Evolutionary conservation across 2,113 vertebrate species (phyloP).

Genomic region (Salvelinus sp.): DNA sequence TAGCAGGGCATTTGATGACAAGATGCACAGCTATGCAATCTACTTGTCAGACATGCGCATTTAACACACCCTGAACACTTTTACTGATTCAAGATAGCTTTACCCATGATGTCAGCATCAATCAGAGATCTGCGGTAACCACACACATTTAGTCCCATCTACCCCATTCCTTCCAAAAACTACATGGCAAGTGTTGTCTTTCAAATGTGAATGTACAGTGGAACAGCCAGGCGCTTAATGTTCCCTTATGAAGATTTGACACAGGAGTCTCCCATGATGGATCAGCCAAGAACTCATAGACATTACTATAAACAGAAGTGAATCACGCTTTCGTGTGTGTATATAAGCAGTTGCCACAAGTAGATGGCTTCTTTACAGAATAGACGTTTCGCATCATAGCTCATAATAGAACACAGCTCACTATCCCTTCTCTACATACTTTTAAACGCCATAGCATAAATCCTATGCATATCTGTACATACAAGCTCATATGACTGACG

Average conservation of each 20-base stretch:
- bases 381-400: background rate
- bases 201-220: conserved; percentile 16
- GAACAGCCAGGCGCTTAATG: background rate
- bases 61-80: background rate
- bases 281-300: background rate
- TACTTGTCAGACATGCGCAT: background rate
- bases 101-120: background rate
- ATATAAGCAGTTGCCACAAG: background rate
- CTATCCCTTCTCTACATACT: background rate
- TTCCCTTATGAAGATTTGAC: background rate
- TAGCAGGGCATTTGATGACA: too few species aligned
- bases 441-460: too few species aligned
- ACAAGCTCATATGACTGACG: background rate
- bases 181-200: background rate
- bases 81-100: background rate
- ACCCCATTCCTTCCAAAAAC: too few species aligned
- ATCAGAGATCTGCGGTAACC: background rate
- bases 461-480: too few species aligned
- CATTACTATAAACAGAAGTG: background rate
- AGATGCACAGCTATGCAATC: background rate
- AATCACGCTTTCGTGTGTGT: background rate
- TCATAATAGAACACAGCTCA: background rate
- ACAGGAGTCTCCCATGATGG: background rate
- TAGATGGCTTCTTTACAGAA: background rate
- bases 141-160: background rate